Evolutionary conservation across 2,888 invertebrate species (phyloP).

Genomic region (Digitonthophagus gazella): DNA sequence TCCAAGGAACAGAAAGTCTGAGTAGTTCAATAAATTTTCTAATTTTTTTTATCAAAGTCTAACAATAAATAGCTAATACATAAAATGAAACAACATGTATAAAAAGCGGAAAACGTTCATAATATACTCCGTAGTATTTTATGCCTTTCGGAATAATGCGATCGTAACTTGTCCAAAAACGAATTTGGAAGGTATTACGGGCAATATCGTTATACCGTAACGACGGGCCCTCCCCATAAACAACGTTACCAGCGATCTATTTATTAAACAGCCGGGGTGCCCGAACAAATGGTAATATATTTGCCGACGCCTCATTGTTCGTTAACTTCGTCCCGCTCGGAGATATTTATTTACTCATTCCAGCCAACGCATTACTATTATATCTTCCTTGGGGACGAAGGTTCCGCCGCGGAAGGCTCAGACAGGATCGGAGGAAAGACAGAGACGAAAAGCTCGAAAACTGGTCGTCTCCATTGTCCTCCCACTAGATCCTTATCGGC

Average conservation of each 20-base stretch:
- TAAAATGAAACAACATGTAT: too few species aligned
- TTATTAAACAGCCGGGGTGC: conserved; percentile 7
- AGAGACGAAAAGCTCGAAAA: conserved; percentile 5
- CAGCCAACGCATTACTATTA: conserved; percentile 38
- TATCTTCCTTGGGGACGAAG: conserved; percentile 12
- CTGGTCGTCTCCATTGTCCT: conserved; percentile 24
- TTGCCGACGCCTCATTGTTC: conserved; percentile 29
- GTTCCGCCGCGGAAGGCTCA: not conserved
- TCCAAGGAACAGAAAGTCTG: too few species aligned
- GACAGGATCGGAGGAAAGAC: not conserved
- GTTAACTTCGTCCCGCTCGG: conserved; percentile 36
- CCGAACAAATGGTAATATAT: conserved; percentile 17
- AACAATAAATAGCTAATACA: too few species aligned
- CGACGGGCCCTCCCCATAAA: conserved; percentile 3
- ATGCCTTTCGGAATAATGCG: not conserved
- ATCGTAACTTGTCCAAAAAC: not conserved
- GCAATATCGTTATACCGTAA: not conserved
- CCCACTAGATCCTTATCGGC: conserved; percentile 22
- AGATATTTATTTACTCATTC: conserved; percentile 42
- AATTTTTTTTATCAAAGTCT: too few species aligned
- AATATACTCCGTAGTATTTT: not conserved
- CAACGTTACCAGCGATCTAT: conserved; percentile 6
- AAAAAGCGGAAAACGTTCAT: too few species aligned
- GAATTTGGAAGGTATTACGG: not conserved
- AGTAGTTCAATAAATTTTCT: too few species aligned